Evolutionary conservation across 2,888 invertebrate genomes (phyloP).

Genomic region (Acrobasis consociella): DNA sequence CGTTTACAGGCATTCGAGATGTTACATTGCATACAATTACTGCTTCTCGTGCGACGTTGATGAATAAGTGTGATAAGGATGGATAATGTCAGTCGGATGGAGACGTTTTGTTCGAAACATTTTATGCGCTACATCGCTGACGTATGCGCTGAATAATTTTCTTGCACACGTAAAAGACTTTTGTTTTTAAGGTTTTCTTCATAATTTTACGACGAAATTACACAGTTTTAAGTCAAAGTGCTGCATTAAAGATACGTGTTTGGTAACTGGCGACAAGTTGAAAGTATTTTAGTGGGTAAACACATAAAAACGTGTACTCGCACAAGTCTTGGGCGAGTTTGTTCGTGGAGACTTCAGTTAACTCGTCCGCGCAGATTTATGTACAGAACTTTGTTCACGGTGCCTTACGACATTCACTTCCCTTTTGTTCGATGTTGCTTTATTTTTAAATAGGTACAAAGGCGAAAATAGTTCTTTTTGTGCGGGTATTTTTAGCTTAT

Average conservation of each 20-base stretch:
- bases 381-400: slow-evolving; percentile 61
- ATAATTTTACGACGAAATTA: slow-evolving; percentile 8
- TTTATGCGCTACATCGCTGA: slow-evolving; percentile 47
- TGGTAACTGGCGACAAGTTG: slow-evolving; percentile 11
- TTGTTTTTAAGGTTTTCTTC: slow-evolving; percentile 9
- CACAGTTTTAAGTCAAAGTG: not conserved
- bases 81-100: slow-evolving; percentile 44
- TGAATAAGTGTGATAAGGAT: slow-evolving; percentile 41
- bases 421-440: slow-evolving; percentile 41
- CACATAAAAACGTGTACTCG: slow-evolving; percentile 19
- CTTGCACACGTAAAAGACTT: slow-evolving; percentile 9
- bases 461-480: slow-evolving; percentile 19
- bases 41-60: slow-evolving; percentile 41
- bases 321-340: slow-evolving; percentile 56
- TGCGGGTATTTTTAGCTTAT: slow-evolving; percentile 17
- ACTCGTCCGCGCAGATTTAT: slow-evolving; percentile 70
- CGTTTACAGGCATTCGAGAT: slow-evolving; percentile 39
- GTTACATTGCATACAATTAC: slow-evolving; percentile 45
- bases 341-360: slow-evolving; percentile 61
- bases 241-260: slow-evolving; percentile 1
- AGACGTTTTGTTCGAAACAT: slow-evolving; percentile 47
- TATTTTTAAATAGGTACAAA: slow-evolving; percentile 25
- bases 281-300: slow-evolving; percentile 19
- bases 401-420: slow-evolving; percentile 64
- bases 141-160: slow-evolving; percentile 26